A percentile compares a stretch with the other conserved stretches of the same genome.
These are phyloP conservation scores for Sitobion miscanthi DNA, from an alignment of 1,140 invertebrate species.

Conservation along the genomic window DNA sequence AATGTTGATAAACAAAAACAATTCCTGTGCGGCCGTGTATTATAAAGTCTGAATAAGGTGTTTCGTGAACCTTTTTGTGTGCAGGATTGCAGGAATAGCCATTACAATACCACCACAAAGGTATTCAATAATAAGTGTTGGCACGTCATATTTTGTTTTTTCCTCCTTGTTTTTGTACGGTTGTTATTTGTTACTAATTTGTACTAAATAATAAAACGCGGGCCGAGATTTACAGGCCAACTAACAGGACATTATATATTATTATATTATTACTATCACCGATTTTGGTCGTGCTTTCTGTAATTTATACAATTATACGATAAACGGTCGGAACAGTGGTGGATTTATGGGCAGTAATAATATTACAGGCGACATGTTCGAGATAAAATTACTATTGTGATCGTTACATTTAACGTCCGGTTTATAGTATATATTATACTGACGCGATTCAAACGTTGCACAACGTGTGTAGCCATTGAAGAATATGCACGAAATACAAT, in stretches of 20 bases:
- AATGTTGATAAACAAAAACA: not conserved
- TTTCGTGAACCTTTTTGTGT: not conserved
- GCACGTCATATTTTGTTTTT: not conserved
- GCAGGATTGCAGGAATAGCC: not conserved
- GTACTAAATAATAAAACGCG: not conserved
- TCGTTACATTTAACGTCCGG: not conserved
- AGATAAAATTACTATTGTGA: not conserved
- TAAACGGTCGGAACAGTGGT: not conserved
- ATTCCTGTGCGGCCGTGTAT: not conserved
- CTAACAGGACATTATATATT: not conserved
- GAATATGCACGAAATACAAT: not conserved
- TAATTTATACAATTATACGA: not conserved
- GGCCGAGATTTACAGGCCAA: not conserved
- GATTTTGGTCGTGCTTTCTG: not conserved
- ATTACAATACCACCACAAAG: not conserved
- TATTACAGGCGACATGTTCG: not conserved
- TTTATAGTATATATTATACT: not conserved
- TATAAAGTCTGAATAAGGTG: not conserved
- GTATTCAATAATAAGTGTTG: not conserved
- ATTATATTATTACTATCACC: too few species aligned
- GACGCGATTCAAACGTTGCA: not conserved
- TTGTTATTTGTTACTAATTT: not conserved
- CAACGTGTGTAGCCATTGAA: too few species aligned
- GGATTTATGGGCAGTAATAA: not conserved
- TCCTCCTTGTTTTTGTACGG: not conserved